These are phyloP conservation scores for Aplysina aerophoba DNA, from an alignment of 37 sponge, comb jelly and placozoan genomes.

Conservation along the genomic window DNA sequence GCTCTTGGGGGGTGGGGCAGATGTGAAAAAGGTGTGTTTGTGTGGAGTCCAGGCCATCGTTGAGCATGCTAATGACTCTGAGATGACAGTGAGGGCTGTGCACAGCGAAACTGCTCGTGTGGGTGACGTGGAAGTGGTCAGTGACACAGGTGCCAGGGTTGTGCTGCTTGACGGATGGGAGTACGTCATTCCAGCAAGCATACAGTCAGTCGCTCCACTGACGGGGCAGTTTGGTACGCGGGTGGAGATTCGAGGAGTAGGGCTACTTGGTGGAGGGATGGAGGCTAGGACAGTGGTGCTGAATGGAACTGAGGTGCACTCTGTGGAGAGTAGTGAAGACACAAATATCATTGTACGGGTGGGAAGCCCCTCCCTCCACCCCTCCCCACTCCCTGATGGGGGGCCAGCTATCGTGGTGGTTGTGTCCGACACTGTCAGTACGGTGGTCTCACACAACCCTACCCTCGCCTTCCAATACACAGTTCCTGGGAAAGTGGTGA, in stretches of 20 bases:
- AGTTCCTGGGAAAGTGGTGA: constrained; percentile 19
- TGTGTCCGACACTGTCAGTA: constrained; percentile 52
- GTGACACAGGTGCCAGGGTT: constrained; percentile 60
- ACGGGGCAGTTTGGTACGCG: constrained; percentile 65
- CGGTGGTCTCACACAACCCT: background rate
- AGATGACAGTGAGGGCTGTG: constrained; percentile 31
- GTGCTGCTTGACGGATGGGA: constrained; percentile 56
- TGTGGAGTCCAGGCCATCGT: constrained; percentile 49
- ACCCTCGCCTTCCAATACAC: constrained; percentile 48
- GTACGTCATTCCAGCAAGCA: constrained; percentile 39
- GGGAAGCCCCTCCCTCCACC: constrained; percentile 25
- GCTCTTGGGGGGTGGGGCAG: constrained; percentile 64
- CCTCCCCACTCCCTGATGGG: background rate
- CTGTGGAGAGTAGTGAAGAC: constrained; percentile 13
- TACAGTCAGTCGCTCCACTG: constrained; percentile 34
- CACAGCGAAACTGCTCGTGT: background rate
- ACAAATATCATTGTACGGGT: constrained; percentile 31
- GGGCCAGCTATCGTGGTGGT: background rate
- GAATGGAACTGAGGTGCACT: background rate
- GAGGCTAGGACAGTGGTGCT: constrained; percentile 34
- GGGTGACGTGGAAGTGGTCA: constrained; percentile 63
- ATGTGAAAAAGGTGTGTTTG: constrained; percentile 26
- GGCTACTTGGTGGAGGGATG: constrained; percentile 47
- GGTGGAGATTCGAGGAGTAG: constrained; percentile 49
- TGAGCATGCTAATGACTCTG: background rate